Base-by-base conservation (phyloP, 1,140 invertebrate genomes). In the Anastatus disparis region DNA sequence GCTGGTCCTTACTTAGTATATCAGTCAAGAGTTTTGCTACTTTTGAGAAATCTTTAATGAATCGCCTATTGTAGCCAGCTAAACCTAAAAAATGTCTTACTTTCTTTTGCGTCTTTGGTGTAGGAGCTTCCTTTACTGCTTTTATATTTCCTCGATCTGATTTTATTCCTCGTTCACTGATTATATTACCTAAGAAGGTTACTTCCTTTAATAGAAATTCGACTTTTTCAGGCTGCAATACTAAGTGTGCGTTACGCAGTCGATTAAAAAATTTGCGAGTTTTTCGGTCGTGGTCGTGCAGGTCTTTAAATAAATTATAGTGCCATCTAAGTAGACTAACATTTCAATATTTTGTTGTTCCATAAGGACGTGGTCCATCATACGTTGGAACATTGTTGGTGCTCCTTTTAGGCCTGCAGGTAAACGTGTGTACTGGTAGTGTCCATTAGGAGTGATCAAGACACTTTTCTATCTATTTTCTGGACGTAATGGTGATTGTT, bases 1-100 rank as follows among this genome's bases (percentile, higher is more conserved):
- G 27, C 13, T 48, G 42, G 20, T 64, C 63, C 46, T 75, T 74
- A 48, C 52, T 62, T 53, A 74, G 56, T 35, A 77, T 22, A 26
- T 42, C 20, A 15, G 17, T 42, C 9, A 59, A 22, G 3, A 15
- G 56, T 59, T 40, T 59, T 3, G 35, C n/a, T 10, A 59, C 3
- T 22, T 22, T 66, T 3, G 46, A 69, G 64, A 42, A 46, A 72
- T 72, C 26, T 59, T 53, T 29, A 61, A 62, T 61, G 71, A 27
- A 50, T 72, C n/a, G 44, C 48, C 42, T 7, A 48, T 63, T 48
- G n/a, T 46, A 63, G 15, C 44, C 44, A 3, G 4, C 6, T 10
- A 63, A 13, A 13, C 59, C 59, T 27, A 63, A n/a, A 48, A 46
- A 24, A 29, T 29, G 42, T 63, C 12, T 9, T 3, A 63, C n/a